Base-by-base conservation (phyloP, 2,113 vertebrate genomes). In the Harpagus bidentatus region DNA sequence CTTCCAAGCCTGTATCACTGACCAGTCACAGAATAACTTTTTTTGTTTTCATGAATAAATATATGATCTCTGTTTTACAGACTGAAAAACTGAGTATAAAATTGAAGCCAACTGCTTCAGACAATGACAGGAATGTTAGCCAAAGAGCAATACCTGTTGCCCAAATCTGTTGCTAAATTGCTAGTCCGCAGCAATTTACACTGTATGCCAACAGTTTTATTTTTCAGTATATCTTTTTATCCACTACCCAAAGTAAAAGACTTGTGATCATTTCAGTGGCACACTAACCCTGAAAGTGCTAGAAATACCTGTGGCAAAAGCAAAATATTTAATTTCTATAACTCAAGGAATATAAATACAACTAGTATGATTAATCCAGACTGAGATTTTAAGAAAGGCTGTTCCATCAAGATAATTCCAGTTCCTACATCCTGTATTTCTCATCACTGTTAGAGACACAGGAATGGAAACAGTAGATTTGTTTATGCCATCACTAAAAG, bases 91-190 rank as follows among this genome's bases (percentile, higher is more conserved):
- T 56, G 61, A 71, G 38, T 56, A 61, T 42, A 72, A 91, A 92
- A 95, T 76, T 79, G 73, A 91, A 95, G 53, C 79, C 87, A 92
- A 90, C 90, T 96, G 82, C 90, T 73, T 85, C 87, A 95, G 56
- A 91, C 63, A 81, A 87, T n/a, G 61, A 56, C 76, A 82, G 70
- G 56, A 91, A 89, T n/a, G 80, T 16, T 86, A 65, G 83, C 36
- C 1, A 76, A 73, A 65, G 52, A 79, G n/a, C 76, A 89, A 79
- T 97, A 96, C 91, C 77, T 96, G 91, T 95, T 89, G 88, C 86
- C 83, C 52, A 92, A 87, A 91, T 87, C 83, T 93, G 69, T 50
- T 84, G 31, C 53, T 95, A 58, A 84, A 92, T 82, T 92, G 66
- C 66, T 82, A 56, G 65, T 91, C 69, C 61, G 31, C 55, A 72